These are phyloP conservation scores for Anoura caudifer DNA, from an alignment of 2,113 vertebrate species.

Conservation along the genomic window DNA sequence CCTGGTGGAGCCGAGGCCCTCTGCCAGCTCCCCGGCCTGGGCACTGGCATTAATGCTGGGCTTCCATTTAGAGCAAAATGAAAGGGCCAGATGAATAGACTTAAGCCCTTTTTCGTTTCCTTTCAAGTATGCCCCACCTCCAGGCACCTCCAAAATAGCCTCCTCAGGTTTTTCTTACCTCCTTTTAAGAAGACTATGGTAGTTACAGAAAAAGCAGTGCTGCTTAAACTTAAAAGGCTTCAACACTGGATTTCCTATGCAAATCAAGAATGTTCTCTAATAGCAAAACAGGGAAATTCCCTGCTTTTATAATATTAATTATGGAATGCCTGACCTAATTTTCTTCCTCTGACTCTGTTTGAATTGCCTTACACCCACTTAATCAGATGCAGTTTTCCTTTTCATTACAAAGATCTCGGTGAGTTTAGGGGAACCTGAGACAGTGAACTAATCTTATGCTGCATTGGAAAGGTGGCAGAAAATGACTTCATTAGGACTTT, in stretches of 20 bases:
- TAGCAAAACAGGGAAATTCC: neutral
- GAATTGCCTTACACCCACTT: neutral
- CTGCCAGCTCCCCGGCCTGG: slow-evolving; percentile 53
- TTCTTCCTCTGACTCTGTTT: slow-evolving; percentile 15
- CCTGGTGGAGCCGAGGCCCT: neutral
- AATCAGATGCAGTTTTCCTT: slow-evolving; percentile 21
- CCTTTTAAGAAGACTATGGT: slow-evolving; percentile 39
- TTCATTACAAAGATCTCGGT: neutral
- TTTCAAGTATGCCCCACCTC: slow-evolving; percentile 59
- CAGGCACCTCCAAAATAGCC: slow-evolving; percentile 43
- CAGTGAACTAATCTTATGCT: neutral
- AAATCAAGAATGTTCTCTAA: slow-evolving; percentile 27
- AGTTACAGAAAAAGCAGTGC: neutral
- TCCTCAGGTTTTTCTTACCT: slow-evolving; percentile 52
- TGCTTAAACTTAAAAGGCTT: slow-evolving; percentile 13
- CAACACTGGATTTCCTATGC: slow-evolving; percentile 3
- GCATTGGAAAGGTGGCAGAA: neutral
- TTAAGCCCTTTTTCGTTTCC: slow-evolving; percentile 55
- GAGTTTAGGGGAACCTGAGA: neutral
- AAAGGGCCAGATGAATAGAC: slow-evolving; percentile 63
- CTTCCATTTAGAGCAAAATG: slow-evolving; percentile 61
- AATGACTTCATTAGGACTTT: neutral
- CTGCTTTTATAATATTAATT: slow-evolving; percentile 45
- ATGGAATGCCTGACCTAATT: slow-evolving; percentile 24
- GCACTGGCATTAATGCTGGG: slow-evolving; percentile 6